Evolutionary conservation across 2,888 invertebrate genomes (phyloP).

Genomic region (Erebia epiphron): DNA sequence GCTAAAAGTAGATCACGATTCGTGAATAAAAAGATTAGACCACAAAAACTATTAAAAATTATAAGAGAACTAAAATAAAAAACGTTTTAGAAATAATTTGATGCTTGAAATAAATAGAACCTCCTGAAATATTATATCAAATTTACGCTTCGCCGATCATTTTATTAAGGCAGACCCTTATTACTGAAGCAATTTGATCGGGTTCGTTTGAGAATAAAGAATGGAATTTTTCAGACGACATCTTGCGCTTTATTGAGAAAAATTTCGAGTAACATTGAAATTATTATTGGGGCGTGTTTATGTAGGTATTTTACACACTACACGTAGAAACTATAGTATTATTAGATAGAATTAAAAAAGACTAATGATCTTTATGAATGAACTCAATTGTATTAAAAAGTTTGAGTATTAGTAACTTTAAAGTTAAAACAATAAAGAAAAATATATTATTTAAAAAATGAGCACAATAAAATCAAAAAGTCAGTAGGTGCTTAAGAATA

Average conservation of each 20-base stretch:
- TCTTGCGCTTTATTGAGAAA: constrained; percentile 68
- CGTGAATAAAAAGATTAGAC: constrained; percentile 26
- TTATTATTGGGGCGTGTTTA: constrained; percentile 42
- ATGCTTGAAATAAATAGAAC: constrained; percentile 38
- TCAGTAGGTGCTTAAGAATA: constrained; percentile 4
- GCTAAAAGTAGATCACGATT: constrained; percentile 30
- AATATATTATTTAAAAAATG: neutral
- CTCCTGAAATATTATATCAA: constrained; percentile 43
- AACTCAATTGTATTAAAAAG: too few species aligned
- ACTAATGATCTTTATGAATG: too few species aligned
- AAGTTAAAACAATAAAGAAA: too few species aligned
- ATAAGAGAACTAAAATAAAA: constrained; percentile 18
- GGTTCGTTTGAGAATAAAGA: constrained; percentile 63
- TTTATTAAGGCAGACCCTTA: constrained; percentile 65
- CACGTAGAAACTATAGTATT: neutral
- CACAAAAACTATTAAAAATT: constrained; percentile 12
- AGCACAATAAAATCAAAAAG: neutral
- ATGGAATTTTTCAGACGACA: constrained; percentile 65
- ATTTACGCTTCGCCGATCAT: constrained; percentile 47
- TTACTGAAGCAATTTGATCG: constrained; percentile 70
- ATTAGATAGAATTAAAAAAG: too few species aligned
- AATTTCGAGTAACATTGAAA: constrained; percentile 47
- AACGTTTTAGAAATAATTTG: constrained; percentile 17
- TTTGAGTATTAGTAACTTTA: too few species aligned
- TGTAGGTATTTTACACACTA: neutral